Evolutionary conservation across 2,113 vertebrate species (phyloP).

Genomic region (Pitta sordida): DNA sequence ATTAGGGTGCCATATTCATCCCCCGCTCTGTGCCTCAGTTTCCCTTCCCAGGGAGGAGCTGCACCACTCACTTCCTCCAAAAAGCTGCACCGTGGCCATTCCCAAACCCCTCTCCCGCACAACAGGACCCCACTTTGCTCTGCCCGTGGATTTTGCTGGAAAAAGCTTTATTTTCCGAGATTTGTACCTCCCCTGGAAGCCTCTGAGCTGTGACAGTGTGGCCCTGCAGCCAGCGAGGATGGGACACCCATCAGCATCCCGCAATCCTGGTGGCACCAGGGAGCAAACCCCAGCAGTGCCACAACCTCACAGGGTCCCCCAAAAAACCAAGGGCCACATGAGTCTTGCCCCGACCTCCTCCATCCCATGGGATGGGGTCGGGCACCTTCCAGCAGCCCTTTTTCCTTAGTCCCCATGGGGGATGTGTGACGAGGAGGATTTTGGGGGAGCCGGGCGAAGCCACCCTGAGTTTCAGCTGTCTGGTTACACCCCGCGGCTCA

Average conservation of each 20-base stretch:
- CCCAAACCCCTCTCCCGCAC: fast-evolving
- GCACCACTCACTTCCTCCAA: background rate
- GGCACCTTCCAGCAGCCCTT: background rate
- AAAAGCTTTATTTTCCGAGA: background rate
- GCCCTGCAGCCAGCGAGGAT: background rate
- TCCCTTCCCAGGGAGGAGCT: background rate
- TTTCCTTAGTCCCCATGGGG: background rate
- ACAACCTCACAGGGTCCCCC: fast-evolving
- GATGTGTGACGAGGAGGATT: fast-evolving
- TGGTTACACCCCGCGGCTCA: fast-evolving
- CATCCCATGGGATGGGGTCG: background rate
- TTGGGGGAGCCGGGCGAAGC: fast-evolving
- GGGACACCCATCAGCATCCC: background rate
- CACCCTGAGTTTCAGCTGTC: background rate
- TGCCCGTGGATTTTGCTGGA: background rate
- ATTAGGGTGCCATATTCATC: background rate
- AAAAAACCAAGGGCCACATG: fast-evolving
- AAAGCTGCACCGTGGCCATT: fast-evolving
- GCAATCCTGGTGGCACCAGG: fast-evolving
- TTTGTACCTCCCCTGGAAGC: background rate
- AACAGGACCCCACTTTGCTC: fast-evolving
- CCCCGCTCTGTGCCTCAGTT: background rate
- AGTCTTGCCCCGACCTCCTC: background rate
- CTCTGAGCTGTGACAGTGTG: fast-evolving
- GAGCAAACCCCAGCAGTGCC: background rate